Base-by-base conservation (phyloP, 2,888 invertebrate genomes). In the Macrosoma leucophasiata region DNA sequence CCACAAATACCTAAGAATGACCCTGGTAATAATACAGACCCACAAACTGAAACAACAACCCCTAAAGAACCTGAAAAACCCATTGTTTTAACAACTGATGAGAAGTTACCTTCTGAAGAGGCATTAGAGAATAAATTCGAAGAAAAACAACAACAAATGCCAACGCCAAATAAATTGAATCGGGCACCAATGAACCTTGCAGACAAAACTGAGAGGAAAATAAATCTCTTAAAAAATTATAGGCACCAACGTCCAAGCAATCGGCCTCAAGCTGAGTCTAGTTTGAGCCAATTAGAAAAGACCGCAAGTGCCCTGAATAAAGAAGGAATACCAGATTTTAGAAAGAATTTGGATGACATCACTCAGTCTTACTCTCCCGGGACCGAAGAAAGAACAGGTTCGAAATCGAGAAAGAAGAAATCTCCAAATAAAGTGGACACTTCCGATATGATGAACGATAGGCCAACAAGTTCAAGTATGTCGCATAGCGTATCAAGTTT, bases 291-390 rank as follows among this genome's bases (percentile, higher is more conserved):
- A 41, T 46, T 85, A 33, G 85, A 85, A 45, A 67, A 68, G 42
- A 84, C 85, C 0, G 77, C 85, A 0, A 77, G 72, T 33, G 72
- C 75, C 4, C 52, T 78, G 11, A 78, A 75, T 35, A 79, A 73
- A 40, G 82, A 82, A 33, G 71, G 82, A 3, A 57, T 81, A 54
- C 84, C 85, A 4, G 84, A 81, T 47, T 84, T 85, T 35, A 64
- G 84, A 8, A 77, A 63, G 41, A 84, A 84, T 41, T 62, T 85
- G 29, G 85, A 84, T 33, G 84, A 84, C 44, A 85, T 85, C 20
- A 85, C 85, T 1, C 79, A 84, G 32, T 84, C 85, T 1, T 84
- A 85, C 38, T 82, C 85, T 0, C 84, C 84, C 0, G 68, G 64
- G 1, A 60, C 64, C 5, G 81, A 82, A 30, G 79, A 81, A 14